phyloP scores from a whole-genome alignment of 2,888 invertebrate genomes.

The Cheilosia grossa region DNA sequence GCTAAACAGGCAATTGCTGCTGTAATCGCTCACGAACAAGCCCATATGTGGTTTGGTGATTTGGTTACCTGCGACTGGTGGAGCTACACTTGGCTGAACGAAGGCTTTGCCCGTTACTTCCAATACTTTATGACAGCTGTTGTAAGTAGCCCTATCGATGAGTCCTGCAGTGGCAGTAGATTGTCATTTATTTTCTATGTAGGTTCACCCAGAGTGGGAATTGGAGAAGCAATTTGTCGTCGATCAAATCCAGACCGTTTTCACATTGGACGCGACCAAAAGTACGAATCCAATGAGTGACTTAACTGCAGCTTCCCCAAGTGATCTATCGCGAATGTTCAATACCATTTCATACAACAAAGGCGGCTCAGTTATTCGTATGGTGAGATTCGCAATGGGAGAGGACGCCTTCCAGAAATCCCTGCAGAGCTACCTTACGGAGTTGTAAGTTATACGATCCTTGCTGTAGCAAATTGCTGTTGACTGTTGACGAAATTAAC shows the following conservation, averaged over 20 bases:
- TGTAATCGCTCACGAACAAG: slow-evolving; percentile 84
- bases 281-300: slow-evolving; percentile 86
- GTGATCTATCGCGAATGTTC: slow-evolving; percentile 86
- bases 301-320: slow-evolving; percentile 84
- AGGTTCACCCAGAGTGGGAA: slow-evolving; percentile 87
- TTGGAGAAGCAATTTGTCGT: slow-evolving; percentile 88
- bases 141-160: slow-evolving; percentile 72
- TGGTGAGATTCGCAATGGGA: slow-evolving; percentile 87
- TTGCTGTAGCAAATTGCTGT: not conserved
- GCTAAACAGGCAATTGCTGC: slow-evolving; percentile 86
- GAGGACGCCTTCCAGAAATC: slow-evolving; percentile 84
- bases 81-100: slow-evolving; percentile 86
- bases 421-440: slow-evolving; percentile 85
- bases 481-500: not conserved
- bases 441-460: slow-evolving; percentile 76
- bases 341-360: slow-evolving; percentile 88
- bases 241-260: slow-evolving; percentile 87
- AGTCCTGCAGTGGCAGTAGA: not conserved
- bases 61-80: slow-evolving; percentile 85
- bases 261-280: slow-evolving; percentile 85
- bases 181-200: not conserved
- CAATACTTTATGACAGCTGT: slow-evolving; percentile 86
- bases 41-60: slow-evolving; percentile 89
- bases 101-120: slow-evolving; percentile 89
- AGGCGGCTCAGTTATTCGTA: slow-evolving; percentile 87